Evolutionary conservation across 37 sponge, comb jelly and placozoan species (phyloP), one percentile per base, ranked within the genome.

Genomic region (Sycon ciliatum): DNA sequence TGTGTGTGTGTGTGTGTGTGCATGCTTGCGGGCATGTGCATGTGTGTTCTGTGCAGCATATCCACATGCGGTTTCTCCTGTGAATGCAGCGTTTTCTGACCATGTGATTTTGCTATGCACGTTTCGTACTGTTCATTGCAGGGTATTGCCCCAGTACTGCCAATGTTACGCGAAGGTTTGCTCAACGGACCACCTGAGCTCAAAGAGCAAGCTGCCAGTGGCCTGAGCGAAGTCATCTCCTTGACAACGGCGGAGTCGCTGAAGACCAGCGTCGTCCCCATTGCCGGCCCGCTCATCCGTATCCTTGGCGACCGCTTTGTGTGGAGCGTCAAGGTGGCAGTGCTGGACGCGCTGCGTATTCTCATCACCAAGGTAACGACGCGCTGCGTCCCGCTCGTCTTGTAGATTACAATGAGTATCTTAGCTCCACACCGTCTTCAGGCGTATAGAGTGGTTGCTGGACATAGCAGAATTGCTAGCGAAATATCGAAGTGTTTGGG

Each of bases 271-370:
- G 95, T 94, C 24, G 82, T 94, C 57, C 68, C 80, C 39, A 84
- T 94, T 40, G 86, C 91, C 24, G 99, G 99, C 0, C 94, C 99
- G 13, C 81, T 97, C 7, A 97, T 97, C n/a, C 71, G 99, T 18
- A 81, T 97, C 9, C 68, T 92, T 6, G 87, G 99, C 3, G 94
- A 97, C 46, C 60, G 90, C 26, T 92, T 72, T 55, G 77, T 78
- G 9, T 79, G 84, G 75, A 84, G 70, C 57, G 82, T 92, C 53
- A 84, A 80, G 57, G 80, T 86, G 46, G 87, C 99, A n/a, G 83
- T 85, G 1, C 79, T 97, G 36, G 85, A 92, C 40, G 83, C 93
- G 2, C 83, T 97, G 9, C 74, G 79, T 5, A 79, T 82, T 33
- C 79, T 97, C 13, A 78, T 97, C 18, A 79, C 77, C 6, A 97